Evolutionary conservation across 2,797 vertebrate genomes (phyloP).

Genomic region (Sebastes wilsoni): DNA sequence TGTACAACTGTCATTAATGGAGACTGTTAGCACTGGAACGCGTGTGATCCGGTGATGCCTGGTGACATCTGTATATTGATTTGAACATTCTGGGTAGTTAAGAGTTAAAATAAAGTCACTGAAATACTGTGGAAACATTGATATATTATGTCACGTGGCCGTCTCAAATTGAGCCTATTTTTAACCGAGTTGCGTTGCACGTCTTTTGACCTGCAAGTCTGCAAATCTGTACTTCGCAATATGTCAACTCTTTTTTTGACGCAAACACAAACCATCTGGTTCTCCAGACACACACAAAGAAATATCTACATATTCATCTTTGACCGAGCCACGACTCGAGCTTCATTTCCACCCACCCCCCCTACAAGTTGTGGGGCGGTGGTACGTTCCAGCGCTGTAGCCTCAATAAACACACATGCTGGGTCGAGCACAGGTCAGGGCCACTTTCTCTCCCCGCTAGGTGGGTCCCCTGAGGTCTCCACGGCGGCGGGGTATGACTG

Average conservation of each 20-base stretch:
- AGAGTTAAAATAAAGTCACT: too few relatives aligned
- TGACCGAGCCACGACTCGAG: conserved; percentile 4
- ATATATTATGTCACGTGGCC: not conserved
- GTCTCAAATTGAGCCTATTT: not conserved
- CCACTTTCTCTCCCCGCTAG: conserved; percentile 2
- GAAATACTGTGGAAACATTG: not conserved
- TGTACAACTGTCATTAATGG: too few relatives aligned
- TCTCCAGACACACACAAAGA: not conserved
- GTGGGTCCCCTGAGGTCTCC: conserved; percentile 32
- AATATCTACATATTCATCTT: conserved; percentile 33
- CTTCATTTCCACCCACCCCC: conserved; percentile 9
- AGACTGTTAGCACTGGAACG: too few relatives aligned
- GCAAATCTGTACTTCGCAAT: not conserved
- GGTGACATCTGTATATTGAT: not conserved
- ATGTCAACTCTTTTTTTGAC: too few relatives aligned
- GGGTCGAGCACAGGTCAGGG: conserved; percentile 56
- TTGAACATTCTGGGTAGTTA: not conserved
- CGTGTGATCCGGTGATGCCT: too few relatives aligned
- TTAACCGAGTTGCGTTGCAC: not conserved
- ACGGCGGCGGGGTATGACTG: not conserved
- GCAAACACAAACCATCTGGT: conserved; percentile 9
- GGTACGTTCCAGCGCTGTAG: conserved; percentile 15
- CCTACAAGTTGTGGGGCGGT: conserved; percentile 1
- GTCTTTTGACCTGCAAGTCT: not conserved
- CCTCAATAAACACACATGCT: conserved; percentile 42